Evolutionary conservation across 2,888 invertebrate genomes (phyloP), one percentile per base, ranked within the genome.

Genomic region (Eupithecia abbreviata): DNA sequence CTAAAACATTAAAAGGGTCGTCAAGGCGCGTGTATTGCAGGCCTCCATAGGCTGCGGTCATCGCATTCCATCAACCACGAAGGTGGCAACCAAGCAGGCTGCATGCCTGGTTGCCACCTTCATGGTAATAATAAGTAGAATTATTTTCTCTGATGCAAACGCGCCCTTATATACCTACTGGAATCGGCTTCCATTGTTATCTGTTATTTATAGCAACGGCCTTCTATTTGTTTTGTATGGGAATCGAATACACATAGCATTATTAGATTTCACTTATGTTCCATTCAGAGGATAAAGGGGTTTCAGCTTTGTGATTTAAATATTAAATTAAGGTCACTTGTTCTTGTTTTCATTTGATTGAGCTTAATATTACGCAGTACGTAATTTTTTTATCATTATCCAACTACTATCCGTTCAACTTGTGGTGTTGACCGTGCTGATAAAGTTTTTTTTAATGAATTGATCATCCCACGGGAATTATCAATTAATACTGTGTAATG

Each of bases 201-300:
- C 72, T 67, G 70, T 75, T 75, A 75, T 75, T 78, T 71, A 75
- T 75, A 30, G 78, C 62, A 73, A 75, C 41, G 42, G 72, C 71
- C 43, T 45, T 67, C 69, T 72, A 58, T 75, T 72, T 75, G 67
- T 73, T 67, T 47, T 43, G 70, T 75, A 70, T 69, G 72, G 42
- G 62, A 47, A 55, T 74, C 62, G 71, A 77, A 69, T 71, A 77
- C 41, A 42, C 69, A 72, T 68, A 69, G 69, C 51, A 71, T 65
- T 77, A 68, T 69, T 72, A 65, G 71, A 73, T 73, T 74, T 74
- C 66, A 55, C 42, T 71, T 58, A 4, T 71, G 58, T 71, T 72
- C 30, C 30, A 41, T 72, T 72, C 55, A 15, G 42, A 42, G 71
- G 67, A 68, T 10, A 45, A 68, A 68, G 45, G 67, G 45, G 67